Evolutionary conservation across 1,140 invertebrate species (phyloP).

Genomic region (Brachionus rotundiformis): DNA sequence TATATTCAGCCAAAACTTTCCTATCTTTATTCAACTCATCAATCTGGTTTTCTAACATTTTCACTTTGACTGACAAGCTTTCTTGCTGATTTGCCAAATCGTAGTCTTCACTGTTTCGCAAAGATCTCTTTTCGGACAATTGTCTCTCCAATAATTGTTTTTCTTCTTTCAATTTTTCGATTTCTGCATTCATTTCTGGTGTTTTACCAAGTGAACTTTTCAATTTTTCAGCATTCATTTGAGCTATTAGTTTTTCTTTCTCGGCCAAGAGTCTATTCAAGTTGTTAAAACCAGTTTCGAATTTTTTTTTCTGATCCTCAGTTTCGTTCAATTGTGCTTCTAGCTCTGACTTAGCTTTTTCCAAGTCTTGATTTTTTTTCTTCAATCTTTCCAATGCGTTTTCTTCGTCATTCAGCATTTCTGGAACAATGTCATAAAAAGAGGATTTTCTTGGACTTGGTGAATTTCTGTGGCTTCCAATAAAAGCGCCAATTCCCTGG

Average conservation of each 20-base stretch:
- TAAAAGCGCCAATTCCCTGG: slow-evolving; percentile 18
- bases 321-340: slow-evolving; percentile 13
- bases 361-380: slow-evolving; percentile 22
- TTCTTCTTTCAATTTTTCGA: slow-evolving; percentile 26
- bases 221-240: slow-evolving; percentile 30
- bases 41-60: slow-evolving; percentile 24
- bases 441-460: slow-evolving; percentile 10
- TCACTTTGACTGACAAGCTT: not conserved
- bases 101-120: not conserved
- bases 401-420: slow-evolving; percentile 26
- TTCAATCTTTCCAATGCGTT: not conserved
- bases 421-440: slow-evolving; percentile 2
- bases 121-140: not conserved
- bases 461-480: slow-evolving; percentile 7
- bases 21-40: slow-evolving; percentile 48
- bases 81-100: not conserved
- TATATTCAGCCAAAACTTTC: slow-evolving; percentile 19
- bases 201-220: not conserved
- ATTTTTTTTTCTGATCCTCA: slow-evolving; percentile 36
- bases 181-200: not conserved
- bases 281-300: slow-evolving; percentile 45
- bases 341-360: not conserved
- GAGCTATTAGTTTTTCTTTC: slow-evolving; percentile 38
- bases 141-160: slow-evolving; percentile 22
- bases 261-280: slow-evolving; percentile 36